Base-by-base conservation (phyloP, 2,113 vertebrate species). In the Lophotis ruficrista region DNA sequence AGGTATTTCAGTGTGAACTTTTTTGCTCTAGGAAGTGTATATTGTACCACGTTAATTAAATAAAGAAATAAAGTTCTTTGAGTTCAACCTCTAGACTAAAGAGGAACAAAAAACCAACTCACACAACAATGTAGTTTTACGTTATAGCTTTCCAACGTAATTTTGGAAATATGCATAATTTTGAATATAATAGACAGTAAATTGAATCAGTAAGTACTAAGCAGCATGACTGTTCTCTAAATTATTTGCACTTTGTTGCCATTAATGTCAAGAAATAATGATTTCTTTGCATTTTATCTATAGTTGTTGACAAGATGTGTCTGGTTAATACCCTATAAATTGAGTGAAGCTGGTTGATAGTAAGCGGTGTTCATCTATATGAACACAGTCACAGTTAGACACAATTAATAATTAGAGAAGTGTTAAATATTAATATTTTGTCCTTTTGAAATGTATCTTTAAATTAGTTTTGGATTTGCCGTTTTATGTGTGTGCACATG, bases 401-500 rank as follows among this genome's bases (percentile, higher is more conserved):
- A 54, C 0, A 0, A 6, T 70, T 69, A 90, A 83, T 72, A 88
- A 58, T 38, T 50, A 88, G 3, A 31, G 17, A 80, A 54, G 6
- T 56, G 50, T 18, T 94, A 83, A 73, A 76, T 57, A 79, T 64
- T 82, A 90, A 23, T 82, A 78, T 94, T 86, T 41, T 87, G 10
- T 87, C 14, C 10, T 65, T 75, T 70, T 83, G 21, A 66, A 83
- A 76, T 68, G 7, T 62, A 37, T 71, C 19, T 56, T 94, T 79
- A 82, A 56, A 58, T 83, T 57, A 57, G 8, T 53, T 93, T 91
- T 5, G 12, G 3, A 4, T n/a, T 95, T 95, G 11, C 45, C 6
- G 82, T 71, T 71, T 65, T 72, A 2, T 66, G 13, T 31, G 5
- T 31, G 10, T 0, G 0, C 0, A 2, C 7, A 24, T 2, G 0